Base-by-base conservation (phyloP, 2,797 vertebrate species). In the Loris lydekkerianus region DNA sequence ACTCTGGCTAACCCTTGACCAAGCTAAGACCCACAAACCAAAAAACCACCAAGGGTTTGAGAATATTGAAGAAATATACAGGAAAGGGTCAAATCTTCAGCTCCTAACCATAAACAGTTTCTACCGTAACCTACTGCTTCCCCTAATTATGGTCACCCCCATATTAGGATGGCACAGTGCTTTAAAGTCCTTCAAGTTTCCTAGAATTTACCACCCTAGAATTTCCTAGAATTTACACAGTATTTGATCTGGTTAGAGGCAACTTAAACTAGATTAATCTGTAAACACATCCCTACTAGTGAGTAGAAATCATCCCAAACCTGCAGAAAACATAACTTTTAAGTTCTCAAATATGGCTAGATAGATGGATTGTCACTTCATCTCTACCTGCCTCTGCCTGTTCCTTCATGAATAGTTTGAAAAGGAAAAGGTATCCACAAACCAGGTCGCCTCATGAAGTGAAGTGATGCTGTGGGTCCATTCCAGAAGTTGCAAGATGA, bases 131-230 rank as follows among this genome's bases (percentile, higher is more conserved):
- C 53, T 75, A 77, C 46, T 1, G 11, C 75, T 93, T 88, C 97
- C 93, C 93, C 91, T 95, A 95, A 97, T 97, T 97, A 97, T 96
- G 93, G 94, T 73, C 88, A 91, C 85, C 27, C 80, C 67, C 84
- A 27, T 73, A 72, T 43, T 65, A 92, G 72, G 58, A 93, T 82
- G 29, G 80, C 37, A 46, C 15, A 73, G 11, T 37, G 18, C 72
- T 96, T 94, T 73, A 91, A 94, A 97, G 93, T 91, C 70, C 82
- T 93, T 88, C 29, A 70, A 9, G 14, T 89, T 96, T 94, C 96
- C 95, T 96, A 70, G 91, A 96, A 97, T 91, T 92, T 89, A 61
- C 49, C 75, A 91, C 86, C 84, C 40, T 40, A 40, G 40, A 96
- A 97, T 91, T 92, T 81, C 84, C 40, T 40, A 40, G 40, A 96